Base-by-base conservation (phyloP, 2,113 vertebrate genomes). In the Barbus barbus region DNA sequence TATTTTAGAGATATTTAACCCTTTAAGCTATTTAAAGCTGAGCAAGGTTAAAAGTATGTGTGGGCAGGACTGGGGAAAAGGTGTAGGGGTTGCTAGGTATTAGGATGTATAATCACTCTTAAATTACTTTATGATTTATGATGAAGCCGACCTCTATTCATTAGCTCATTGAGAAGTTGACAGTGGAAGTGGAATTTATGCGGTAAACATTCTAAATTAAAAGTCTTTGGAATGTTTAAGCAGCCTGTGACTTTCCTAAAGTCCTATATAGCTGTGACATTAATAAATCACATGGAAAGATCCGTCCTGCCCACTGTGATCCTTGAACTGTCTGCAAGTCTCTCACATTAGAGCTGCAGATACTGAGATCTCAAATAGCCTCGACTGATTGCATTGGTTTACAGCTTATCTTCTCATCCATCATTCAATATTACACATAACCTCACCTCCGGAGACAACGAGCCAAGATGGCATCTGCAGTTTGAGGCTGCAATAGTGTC, bases 281-380 rank as follows among this genome's bases (percentile, higher is more conserved):
- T 85, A 88, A 94, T 94, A 93, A 93, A 92, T 94, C 88, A 90
- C 87, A 89, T 67, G 67, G 84, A 82, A 89, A 90, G 89, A 89
- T 87, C 85, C 85, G 83, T 87, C 88, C 84, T 72, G 91, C 9
- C 58, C 79, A 78, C 85, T 90, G 91, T 41, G 67, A 83, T 81
- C 86, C 84, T 90, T 91, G 87, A 87, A 89, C 89, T 89, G 78
- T 87, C 85, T 83, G 83, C 56, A 84, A 38, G 46, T 92, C 90
- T 87, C 87, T 91, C 87, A 67, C 73, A 88, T 90, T 86, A 90
- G 61, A 80, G 75, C 90, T 87, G 89, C 88, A 84, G 65, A 73
- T 51, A 60, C 63, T 41, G 24, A 84, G 33, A 84, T 58, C 83
- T 60, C 38, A 73, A 79, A 73, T 36, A 48, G 44, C 36, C 63